Base-by-base conservation (phyloP, 2,113 vertebrate species). In the Oncorhynchus mykiss region DNA sequence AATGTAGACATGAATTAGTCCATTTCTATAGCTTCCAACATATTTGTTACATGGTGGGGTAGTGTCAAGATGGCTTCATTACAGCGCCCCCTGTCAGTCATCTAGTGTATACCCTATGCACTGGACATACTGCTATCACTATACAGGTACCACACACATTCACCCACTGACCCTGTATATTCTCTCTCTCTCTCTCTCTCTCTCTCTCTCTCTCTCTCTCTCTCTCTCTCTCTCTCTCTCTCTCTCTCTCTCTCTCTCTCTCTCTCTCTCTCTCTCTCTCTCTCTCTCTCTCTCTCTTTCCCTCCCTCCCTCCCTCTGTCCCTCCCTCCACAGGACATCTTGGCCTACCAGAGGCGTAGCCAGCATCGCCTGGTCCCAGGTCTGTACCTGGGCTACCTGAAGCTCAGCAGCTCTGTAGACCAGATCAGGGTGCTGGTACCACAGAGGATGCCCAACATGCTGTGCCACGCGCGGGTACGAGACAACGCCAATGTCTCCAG, bases 341-440 rank as follows among this genome's bases (percentile, higher is more conserved):
- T 99, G 85, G 94, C 92, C 62, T 99, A 96, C 90, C 96, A 98
- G 89, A 94, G 93, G 82, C 93, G 95, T 73, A 96, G 98, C 86
- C 92, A 94, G 82, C 95, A 96, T 39, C 94, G 95, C 6, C 93
- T 99, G 68, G 82, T 93, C 67, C 91, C 97, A 0, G 97, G 97
- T 0, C 90, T 99, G 24, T 99, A 99, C 78, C 91, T 99, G 85
- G 98, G 97, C 67, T 99, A 94, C 91, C 92, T 99, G 79, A 99
- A 99, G 90, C 95, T 99, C 74, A 97, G 96, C 93, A 98, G 97
- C 76, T 99, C 98, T 2, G 97, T 99, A 74, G 97, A 99, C 89
- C 97, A 99, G 90, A 99, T 99, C 90, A 96, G 92, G 90, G 97
- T 99, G 60, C 93, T 99, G 0, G 98, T 99, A 34, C 88, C 96